Evolutionary conservation across 35 echinoderm and acorn worm species (phyloP).

Genomic region (Lytechinus variegatus): DNA sequence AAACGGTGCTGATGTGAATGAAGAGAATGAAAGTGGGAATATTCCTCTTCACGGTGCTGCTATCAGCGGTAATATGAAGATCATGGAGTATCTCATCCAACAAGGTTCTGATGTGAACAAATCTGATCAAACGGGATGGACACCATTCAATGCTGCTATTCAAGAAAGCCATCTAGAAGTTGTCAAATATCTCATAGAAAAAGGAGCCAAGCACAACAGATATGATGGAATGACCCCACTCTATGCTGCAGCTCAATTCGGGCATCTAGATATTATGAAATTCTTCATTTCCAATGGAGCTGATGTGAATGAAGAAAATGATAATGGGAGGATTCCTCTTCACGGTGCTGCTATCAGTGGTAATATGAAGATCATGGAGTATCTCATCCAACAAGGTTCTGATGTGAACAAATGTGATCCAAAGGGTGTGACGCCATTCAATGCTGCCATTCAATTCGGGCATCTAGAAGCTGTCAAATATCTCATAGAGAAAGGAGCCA

Average conservation of each 20-base stretch:
- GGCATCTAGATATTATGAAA: not conserved
- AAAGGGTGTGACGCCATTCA: not conserved
- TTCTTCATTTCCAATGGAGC: not conserved
- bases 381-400: not conserved
- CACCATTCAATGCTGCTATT: not conserved
- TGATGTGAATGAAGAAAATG: not conserved
- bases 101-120: not conserved
- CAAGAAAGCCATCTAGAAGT: not conserved
- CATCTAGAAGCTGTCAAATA: not conserved
- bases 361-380: not conserved
- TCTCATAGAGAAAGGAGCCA: not conserved
- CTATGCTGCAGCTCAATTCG: not conserved
- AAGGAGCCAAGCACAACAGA: not conserved
- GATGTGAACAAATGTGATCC: not conserved
- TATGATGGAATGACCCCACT: not conserved
- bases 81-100: not conserved
- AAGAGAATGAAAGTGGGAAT: not conserved
- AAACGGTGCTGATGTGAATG: not conserved
- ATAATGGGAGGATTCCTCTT: not conserved
- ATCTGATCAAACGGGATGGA: rapidly evolving
- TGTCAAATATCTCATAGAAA: not conserved
- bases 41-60: not conserved
- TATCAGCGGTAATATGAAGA: not conserved
- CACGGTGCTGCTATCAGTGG: not conserved
- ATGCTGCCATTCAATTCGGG: not conserved